Conservation (phyloP, 1,140 invertebrate genomes). For the Brachionus plicatilis region DNA sequence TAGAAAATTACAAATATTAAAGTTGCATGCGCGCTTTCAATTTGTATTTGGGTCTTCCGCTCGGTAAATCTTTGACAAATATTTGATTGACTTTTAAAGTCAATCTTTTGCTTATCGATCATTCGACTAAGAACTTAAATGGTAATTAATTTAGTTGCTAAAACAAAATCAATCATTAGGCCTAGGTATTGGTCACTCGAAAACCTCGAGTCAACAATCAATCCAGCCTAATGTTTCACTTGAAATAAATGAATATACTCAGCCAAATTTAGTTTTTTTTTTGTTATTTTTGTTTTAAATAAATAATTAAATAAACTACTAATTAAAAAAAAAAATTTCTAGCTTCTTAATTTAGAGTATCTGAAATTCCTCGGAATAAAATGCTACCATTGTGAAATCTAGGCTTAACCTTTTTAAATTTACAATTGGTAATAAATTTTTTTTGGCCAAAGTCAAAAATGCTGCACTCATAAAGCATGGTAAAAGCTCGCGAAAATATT, state of each 20-base stretch:
- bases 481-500: background rate
- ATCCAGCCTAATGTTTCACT: background rate
- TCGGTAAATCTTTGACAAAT: background rate
- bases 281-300: too few species aligned
- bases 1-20: constrained; percentile 27
- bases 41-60: background rate
- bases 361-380: background rate
- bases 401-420: background rate
- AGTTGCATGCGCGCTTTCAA: background rate
- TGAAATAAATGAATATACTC: background rate
- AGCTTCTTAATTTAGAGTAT: background rate
- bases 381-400: background rate
- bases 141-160: background rate
- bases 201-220: background rate
- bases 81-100: background rate
- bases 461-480: background rate
- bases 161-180: background rate
- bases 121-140: background rate
- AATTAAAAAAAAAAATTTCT: too few species aligned
- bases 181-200: background rate
- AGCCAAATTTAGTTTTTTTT: too few species aligned
- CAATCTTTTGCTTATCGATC: background rate
- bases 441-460: background rate
- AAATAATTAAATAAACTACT: too few species aligned
- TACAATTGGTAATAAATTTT: background rate